Evolutionary conservation across 2,888 invertebrate genomes (phyloP), one percentile per base, ranked within the genome.

Genomic region (Uropetala carovei): DNA sequence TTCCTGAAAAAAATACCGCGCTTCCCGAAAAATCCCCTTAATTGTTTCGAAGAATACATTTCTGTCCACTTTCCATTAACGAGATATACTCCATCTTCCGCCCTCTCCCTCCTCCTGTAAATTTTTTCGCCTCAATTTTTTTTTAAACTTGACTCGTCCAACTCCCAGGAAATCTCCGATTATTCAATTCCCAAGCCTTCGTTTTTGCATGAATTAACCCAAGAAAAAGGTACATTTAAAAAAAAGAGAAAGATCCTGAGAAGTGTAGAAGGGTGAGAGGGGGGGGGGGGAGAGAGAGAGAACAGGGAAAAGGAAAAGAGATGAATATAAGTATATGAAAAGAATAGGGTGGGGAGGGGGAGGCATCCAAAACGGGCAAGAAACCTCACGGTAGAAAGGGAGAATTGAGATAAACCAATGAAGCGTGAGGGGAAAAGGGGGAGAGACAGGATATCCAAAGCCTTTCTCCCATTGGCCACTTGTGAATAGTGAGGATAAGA

Each of bases 121-220:
- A 83, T 56, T 57, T 43, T 82, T 83, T 43, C 43, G 43, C 43
- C 68, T 9, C 27, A 75, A 27, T 75, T 75, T 27, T 68, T n/a
- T 75, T 75, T 27, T 22, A 9, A 27, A n/a, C 4, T 13, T n/a
- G 64, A 27, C 30, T 68, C 89, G 27, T 14, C 64, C 14, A 89
- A 89, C 68, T 89, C 64, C 16, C 2, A 27, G 89, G 64, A 56
- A 64, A 68, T 60, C 89, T 60, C 60, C 9, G 64, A 89, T 86
- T 86, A 86, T 86, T 86, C 60, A 86, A 86, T 86, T 60, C 30
- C 27, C 18, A 27, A 86, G 43, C 75, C 43, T 89, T 64, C 64
- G 64, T 60, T 64, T 86, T 89, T 68, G 89, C 89, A 68, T 89
- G 89, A 89, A 89, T 89, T 56, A 89, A 68, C 89, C 64, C 27